phyloP scores from a whole-genome alignment of 2,797 vertebrate genomes.

The Podargus strigoides region DNA sequence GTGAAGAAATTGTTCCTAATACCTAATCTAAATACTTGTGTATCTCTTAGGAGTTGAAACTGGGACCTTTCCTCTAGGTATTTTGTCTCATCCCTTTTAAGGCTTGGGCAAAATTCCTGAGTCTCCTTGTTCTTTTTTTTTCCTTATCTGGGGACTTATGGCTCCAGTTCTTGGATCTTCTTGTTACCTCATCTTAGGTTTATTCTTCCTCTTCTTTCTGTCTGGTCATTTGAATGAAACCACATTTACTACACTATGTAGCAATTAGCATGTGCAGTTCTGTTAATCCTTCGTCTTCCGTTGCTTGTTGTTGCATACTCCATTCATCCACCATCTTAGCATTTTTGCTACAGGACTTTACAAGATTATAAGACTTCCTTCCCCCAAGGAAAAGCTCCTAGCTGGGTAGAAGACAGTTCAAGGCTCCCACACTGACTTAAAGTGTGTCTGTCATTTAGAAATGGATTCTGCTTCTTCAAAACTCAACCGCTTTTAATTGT shows the following conservation, averaged over 20 bases:
- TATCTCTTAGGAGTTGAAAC: not conserved
- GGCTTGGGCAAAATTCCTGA: not conserved
- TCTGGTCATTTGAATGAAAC: not conserved
- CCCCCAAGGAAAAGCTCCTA: not conserved
- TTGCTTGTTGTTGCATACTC: not conserved
- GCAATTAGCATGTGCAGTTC: not conserved
- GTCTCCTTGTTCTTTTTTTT: not conserved
- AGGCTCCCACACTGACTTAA: not conserved
- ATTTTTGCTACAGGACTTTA: not conserved
- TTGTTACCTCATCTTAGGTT: not conserved
- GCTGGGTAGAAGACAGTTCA: not conserved
- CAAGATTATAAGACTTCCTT: not conserved
- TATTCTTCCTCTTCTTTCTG: not conserved
- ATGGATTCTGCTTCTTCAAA: not conserved
- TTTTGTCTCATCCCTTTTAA: not conserved
- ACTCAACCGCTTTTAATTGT: rapidly evolving
- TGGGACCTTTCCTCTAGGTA: not conserved
- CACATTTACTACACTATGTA: not conserved
- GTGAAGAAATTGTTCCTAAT: too few species aligned
- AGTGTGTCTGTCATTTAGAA: not conserved
- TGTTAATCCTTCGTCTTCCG: not conserved
- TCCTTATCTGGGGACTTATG: not conserved
- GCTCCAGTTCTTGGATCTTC: not conserved
- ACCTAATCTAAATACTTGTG: too few species aligned
- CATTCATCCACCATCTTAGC: not conserved